Percentiles rank a stretch among this genome's conserved stretches.
phyloP scores from a whole-genome alignment of 2,797 vertebrate species.

The Erethizon dorsatum region DNA sequence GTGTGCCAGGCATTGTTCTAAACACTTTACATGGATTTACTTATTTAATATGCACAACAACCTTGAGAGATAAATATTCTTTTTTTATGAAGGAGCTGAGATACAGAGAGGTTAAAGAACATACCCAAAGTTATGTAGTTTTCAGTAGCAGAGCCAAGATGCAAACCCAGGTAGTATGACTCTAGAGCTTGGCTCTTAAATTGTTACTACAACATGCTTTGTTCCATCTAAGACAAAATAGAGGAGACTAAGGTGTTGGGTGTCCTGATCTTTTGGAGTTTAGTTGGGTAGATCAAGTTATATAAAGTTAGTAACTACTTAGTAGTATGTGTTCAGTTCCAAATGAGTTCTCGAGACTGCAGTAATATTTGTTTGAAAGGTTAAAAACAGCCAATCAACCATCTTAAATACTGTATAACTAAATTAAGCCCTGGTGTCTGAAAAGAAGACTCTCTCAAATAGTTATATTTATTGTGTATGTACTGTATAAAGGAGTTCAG shows the following conservation, averaged over 20 bases:
- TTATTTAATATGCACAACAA: slow-evolving; percentile 57
- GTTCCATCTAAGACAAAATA: not conserved
- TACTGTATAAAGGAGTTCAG: not conserved
- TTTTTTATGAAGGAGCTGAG: slow-evolving; percentile 36
- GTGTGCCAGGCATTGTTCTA: not conserved
- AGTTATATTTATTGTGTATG: slow-evolving; percentile 31
- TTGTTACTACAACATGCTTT: not conserved
- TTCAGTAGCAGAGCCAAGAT: slow-evolving; percentile 35
- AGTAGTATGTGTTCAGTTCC: not conserved
- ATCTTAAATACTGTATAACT: slow-evolving; percentile 47
- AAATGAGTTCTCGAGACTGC: slow-evolving; percentile 1
- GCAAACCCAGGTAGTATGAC: not conserved
- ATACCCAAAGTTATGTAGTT: not conserved
- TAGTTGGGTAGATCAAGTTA: slow-evolving; percentile 14
- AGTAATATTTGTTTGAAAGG: slow-evolving; percentile 58
- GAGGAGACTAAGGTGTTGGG: not conserved
- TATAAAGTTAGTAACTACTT: not conserved
- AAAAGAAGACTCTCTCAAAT: slow-evolving; percentile 42
- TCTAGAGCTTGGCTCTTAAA: slow-evolving; percentile 31
- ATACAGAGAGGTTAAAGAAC: slow-evolving; percentile 52
- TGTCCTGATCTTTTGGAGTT: not conserved
- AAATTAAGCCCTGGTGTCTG: not conserved
- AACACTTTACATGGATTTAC: slow-evolving; percentile 3
- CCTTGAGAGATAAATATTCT: slow-evolving; percentile 40
- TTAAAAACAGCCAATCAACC: not conserved